Evolutionary conservation across 2,888 invertebrate species (phyloP), one percentile per base, ranked within the genome.

Genomic region (Pseudanteris insignis): DNA sequence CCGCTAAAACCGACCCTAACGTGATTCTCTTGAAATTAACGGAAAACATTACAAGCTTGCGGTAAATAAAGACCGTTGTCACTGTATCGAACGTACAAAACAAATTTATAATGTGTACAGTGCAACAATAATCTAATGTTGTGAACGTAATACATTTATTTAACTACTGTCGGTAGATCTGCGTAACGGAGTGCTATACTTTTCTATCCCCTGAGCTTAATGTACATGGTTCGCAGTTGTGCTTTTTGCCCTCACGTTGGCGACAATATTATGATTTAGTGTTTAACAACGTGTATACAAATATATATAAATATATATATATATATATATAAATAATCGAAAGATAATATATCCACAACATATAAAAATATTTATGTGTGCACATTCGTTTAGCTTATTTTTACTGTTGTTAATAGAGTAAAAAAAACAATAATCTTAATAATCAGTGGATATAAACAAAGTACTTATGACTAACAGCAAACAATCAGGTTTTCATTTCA

Each of bases 211-310:
- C 60, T 66, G 64, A 65, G 68, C 68, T 69, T 67, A 67, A 66
- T 67, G 66, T 66, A 69, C 59, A 67, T 69, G 67, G 60, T 44
- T 58, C 55, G 63, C 65, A 60, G 60, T 57, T 64, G 63, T 64
- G 63, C 60, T 64, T 64, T 55, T 50, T 25, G 40, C 38, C 59
- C 29, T 4, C 11, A 30, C 8, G 13, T 5, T 54, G 55, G 38
- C 43, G 41, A 55, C n/a, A 18, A 57, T 60, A 59, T 33, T 51
- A 51, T 63, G 55, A 63, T 55, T 60, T 63, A 55, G 55, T 55
- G 47, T 50, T 29, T 10, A 44, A 14, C 7, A 47, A 43, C 29
- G 41, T 44, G 48, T 44, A 43, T 34, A 32, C 14, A 37, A 8
- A 46, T 24, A 33, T 36, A 38, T n/a, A 34, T 4, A 8, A 47